Evolutionary conservation across 2,888 invertebrate genomes (phyloP).

Genomic region (Eristalis arbustorum): DNA sequence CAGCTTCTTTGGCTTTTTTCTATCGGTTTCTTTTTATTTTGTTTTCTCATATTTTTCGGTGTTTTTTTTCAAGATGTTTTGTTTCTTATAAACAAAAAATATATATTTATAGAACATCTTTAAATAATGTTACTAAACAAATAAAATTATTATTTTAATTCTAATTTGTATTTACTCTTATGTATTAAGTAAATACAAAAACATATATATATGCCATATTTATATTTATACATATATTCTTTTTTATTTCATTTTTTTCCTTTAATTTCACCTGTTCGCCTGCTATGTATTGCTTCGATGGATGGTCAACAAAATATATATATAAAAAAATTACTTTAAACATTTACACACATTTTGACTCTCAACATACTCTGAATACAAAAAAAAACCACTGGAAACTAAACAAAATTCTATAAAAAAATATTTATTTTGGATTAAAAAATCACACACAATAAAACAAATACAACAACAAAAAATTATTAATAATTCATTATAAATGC

Average conservation of each 20-base stretch:
- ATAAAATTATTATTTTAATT: constrained; percentile 21
- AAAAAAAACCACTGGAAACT: constrained; percentile 60
- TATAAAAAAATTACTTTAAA: constrained; percentile 25
- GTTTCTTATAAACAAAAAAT: constrained; percentile 6
- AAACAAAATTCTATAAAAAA: constrained; percentile 48
- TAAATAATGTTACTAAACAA: not conserved
- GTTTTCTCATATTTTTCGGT: not conserved
- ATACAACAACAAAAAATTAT: constrained; percentile 33
- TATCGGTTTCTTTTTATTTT: not conserved
- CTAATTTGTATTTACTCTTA: constrained; percentile 27
- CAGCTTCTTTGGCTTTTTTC: constrained; percentile 63
- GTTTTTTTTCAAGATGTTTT: constrained; percentile 19
- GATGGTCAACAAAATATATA: constrained; percentile 75
- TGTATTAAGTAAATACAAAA: constrained; percentile 21
- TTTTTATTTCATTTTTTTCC: constrained; percentile 74
- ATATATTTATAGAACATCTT: not conserved
- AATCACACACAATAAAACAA: constrained; percentile 13
- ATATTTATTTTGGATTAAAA: constrained; percentile 21
- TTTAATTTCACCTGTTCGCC: constrained; percentile 80
- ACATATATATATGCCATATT: constrained; percentile 40
- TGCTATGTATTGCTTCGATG: constrained; percentile 79
- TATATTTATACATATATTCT: constrained; percentile 72
- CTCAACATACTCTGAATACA: constrained; percentile 25
- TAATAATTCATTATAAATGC: constrained; percentile 42
- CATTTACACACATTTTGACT: constrained; percentile 38